These are phyloP conservation scores for Sebastes elongatus DNA, from an alignment of 2,797 vertebrate genomes.

Conservation along the genomic window DNA sequence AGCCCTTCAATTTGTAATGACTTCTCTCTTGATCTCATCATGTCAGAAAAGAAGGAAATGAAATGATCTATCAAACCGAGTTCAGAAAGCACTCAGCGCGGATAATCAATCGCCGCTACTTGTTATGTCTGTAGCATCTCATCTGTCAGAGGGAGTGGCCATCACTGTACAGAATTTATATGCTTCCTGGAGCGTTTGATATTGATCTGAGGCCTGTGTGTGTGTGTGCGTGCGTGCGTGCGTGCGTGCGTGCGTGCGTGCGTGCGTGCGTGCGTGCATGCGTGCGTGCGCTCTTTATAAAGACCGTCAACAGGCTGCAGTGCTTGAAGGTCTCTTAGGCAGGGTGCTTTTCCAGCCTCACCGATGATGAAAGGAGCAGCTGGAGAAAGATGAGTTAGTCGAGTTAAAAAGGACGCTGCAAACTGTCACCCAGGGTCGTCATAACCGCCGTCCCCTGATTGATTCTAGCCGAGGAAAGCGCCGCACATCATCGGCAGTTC, in stretches of 20 bases:
- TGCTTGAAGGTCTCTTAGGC: constrained; percentile 28
- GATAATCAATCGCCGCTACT: constrained; percentile 56
- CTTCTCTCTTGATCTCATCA: constrained; percentile 31
- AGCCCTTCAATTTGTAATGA: constrained; percentile 6
- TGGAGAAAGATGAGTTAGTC: constrained; percentile 35
- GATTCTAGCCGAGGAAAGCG: constrained; percentile 2
- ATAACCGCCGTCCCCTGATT: neutral
- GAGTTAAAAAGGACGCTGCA: constrained; percentile 21
- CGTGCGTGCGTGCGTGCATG: neutral
- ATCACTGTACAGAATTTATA: constrained; percentile 41
- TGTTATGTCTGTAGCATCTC: constrained; percentile 59
- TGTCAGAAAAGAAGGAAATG: constrained; percentile 38
- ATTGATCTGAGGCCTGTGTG: constrained; percentile 60
- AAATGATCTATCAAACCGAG: constrained; percentile 18
- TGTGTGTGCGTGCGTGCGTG: neutral
- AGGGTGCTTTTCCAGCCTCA: constrained; percentile 21
- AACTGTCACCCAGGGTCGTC: constrained; percentile 27
- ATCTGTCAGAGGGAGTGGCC: constrained; percentile 44
- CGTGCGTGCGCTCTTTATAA: neutral
- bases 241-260: neutral
- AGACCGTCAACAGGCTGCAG: constrained; percentile 7
- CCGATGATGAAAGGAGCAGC: constrained; percentile 46
- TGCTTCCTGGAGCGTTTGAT: constrained; percentile 36
- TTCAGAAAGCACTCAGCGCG: constrained; percentile 40
- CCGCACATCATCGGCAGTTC: neutral